Conservation (phyloP, 2,888 invertebrate species). For the Drosophila tanythrix region DNA sequence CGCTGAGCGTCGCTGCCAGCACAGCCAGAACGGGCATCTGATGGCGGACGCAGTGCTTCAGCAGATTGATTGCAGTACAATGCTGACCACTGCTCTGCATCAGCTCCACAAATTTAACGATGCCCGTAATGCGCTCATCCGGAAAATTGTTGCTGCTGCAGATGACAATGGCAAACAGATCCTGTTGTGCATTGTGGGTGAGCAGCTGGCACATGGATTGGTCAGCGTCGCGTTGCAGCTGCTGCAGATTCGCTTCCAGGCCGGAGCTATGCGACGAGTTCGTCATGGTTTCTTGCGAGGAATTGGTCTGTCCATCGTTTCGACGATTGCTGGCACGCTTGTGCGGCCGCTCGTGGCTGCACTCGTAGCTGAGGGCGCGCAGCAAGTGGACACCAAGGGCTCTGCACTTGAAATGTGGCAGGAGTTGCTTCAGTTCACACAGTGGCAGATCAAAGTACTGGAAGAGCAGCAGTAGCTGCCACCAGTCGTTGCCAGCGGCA, state of each 20-base stretch:
- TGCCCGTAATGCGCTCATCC: conserved; percentile 57
- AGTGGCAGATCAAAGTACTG: conserved; percentile 90
- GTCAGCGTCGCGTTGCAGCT: conserved; percentile 34
- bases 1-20: conserved; percentile 77
- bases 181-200: conserved; percentile 63
- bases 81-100: conserved; percentile 66
- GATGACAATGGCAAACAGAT: conserved; percentile 83
- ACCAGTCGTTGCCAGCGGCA: conserved; percentile 88
- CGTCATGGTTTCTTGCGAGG: conserved; percentile 74
- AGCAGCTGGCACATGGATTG: conserved; percentile 60
- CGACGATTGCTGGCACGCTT: conserved; percentile 55
- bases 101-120: conserved; percentile 72
- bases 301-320: conserved; percentile 60
- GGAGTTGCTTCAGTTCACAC: conserved; percentile 78
- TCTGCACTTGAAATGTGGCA: conserved; percentile 70
- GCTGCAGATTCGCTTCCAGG: conserved; percentile 67
- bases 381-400: conserved; percentile 81
- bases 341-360: conserved; percentile 50
- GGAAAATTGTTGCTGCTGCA: conserved; percentile 76
- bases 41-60: conserved; percentile 74
- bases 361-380: conserved; percentile 79
- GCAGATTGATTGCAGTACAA: conserved; percentile 78
- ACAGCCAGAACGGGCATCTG: conserved; percentile 82
- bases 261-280: conserved; percentile 83
- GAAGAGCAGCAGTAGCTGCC: conserved; percentile 89